Base-by-base conservation (phyloP, 2,888 invertebrate species). In the Caenorhabditis sp. region DNA sequence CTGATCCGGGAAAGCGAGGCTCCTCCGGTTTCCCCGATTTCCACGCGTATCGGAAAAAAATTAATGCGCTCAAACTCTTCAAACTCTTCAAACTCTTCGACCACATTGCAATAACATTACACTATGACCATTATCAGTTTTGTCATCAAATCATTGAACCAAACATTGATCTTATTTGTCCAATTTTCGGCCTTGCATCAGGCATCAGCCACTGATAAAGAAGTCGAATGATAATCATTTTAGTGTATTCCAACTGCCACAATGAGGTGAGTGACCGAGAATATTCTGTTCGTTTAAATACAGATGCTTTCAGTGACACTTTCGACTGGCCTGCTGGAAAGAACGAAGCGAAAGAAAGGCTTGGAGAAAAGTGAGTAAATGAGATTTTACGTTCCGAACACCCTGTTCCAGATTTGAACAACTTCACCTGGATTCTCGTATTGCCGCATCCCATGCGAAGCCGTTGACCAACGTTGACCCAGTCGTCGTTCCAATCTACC, bases 1-100 rank as follows among this genome's bases (percentile, higher is more conserved):
- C 52, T 78, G 8, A 53, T 73, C 9, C 56, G 73, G 13, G 77
- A 65, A 17, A 61, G 35, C 0, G 56, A 59, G 0, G 24, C 20
- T 7, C 35, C 59, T 2, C 15, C 17, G 2, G 73, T 78, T 2
- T 89, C 17, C 84, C 81, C 30, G 90, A 90, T 72, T 84, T 90
- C 35, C 4, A 9, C 4, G 35, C n/a, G n/a, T n/a, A 35, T 9
- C 9, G 9, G 35, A 35, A 35, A 7, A 13, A n/a, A n/a, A n/a
- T n/a, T n/a, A n/a, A 35, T 7, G 9, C 35, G 4, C 35, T 35
- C 4, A 9, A 35, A 35, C 4, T 35, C 11, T 9, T 35, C 9
- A n/a, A n/a, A n/a, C n/a, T n/a, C n/a, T n/a, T n/a, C n/a, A n/a
- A n/a, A n/a, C n/a, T n/a, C n/a, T n/a, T n/a, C n/a, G n/a, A n/a